phyloP scores from a whole-genome alignment of 2,888 invertebrate species.

The Apotomis betuletana region DNA sequence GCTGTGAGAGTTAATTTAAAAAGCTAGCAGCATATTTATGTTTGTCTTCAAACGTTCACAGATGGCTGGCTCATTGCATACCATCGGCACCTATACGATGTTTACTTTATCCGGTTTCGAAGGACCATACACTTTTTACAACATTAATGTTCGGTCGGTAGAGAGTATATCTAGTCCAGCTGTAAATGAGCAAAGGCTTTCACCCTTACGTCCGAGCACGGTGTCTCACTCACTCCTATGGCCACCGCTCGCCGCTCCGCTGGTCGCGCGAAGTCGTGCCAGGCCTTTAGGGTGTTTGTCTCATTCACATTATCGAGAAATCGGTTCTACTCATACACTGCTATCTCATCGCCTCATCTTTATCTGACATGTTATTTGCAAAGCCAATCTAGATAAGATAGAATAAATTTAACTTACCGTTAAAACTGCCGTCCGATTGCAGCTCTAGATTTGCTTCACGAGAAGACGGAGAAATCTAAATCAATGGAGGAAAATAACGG shows the following conservation, averaged over 20 bases:
- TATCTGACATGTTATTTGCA: slow-evolving; percentile 31
- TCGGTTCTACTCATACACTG: background rate
- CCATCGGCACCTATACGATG: background rate
- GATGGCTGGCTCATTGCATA: background rate
- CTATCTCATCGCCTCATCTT: slow-evolving; percentile 20
- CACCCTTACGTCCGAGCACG: too few relatives aligned
- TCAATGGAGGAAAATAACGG: slow-evolving; percentile 79
- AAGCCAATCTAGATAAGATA: slow-evolving; percentile 32
- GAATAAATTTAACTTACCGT: slow-evolving; percentile 22
- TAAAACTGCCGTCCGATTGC: slow-evolving; percentile 25
- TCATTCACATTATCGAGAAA: background rate
- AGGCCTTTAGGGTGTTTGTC: background rate
- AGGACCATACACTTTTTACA: background rate
- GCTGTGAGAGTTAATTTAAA: too few relatives aligned
- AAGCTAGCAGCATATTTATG: background rate
- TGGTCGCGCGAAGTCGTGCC: background rate
- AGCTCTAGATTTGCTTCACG: slow-evolving; percentile 88
- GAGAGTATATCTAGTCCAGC: background rate
- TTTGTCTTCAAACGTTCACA: background rate
- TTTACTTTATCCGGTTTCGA: slow-evolving; percentile 1
- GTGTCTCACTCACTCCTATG: too few relatives aligned
- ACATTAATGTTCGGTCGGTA: background rate
- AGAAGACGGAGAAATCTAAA: slow-evolving; percentile 76
- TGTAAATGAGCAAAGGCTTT: too few relatives aligned
- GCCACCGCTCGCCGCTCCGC: too few relatives aligned